A percentile compares a stretch with the other conserved stretches of the same genome.
Evolutionary conservation across 2,797 vertebrate species (phyloP).

Genomic region (Paguma larvata): DNA sequence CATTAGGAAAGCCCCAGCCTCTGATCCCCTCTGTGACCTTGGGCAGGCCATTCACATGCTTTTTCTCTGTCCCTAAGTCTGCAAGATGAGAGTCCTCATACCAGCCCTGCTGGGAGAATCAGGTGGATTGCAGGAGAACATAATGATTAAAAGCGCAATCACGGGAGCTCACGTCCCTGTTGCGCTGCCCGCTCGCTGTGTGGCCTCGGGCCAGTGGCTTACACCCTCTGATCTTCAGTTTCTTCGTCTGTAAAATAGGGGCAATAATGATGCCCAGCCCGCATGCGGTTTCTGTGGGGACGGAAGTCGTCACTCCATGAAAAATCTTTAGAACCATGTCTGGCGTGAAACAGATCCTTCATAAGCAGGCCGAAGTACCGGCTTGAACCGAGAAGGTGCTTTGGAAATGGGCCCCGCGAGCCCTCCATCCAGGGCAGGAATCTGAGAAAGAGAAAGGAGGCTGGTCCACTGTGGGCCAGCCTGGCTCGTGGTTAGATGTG

Average conservation of each 20-base stretch:
- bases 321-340: not conserved
- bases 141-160: not conserved
- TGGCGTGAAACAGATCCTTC: not conserved
- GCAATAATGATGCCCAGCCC: too few species aligned
- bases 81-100: not conserved
- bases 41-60: not conserved
- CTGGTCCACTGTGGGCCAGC: not conserved
- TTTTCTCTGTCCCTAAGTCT: not conserved
- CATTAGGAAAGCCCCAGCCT: not conserved
- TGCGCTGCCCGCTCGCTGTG: not conserved
- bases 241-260: not conserved
- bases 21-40: not conserved
- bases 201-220: not conserved
- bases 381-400: not conserved
- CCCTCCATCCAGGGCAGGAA: not conserved
- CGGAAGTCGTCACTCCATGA: rapidly evolving
- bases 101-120: not conserved
- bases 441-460: not conserved
- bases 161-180: rapidly evolving
- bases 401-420: not conserved
- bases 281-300: not conserved
- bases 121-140: not conserved
- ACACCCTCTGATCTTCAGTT: not conserved
- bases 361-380: not conserved
- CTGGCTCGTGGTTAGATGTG: not conserved